Base-by-base conservation (phyloP, 2,888 invertebrate genomes). In the Polymixis flavicincta region DNA sequence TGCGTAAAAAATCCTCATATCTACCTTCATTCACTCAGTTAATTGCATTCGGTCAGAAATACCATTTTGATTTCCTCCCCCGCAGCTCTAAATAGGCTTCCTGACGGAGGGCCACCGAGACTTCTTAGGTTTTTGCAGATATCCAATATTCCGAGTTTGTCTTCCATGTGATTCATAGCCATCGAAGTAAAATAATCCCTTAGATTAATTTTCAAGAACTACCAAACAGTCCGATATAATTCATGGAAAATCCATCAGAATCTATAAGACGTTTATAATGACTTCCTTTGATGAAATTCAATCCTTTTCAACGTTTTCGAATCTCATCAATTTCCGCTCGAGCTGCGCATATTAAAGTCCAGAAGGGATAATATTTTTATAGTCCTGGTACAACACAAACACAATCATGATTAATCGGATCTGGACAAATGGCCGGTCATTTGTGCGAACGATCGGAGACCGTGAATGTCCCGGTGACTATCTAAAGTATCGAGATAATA, bases 401-500 rank as follows among this genome's bases (percentile, higher is more conserved):
- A 94, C 94, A 95, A 95, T 95, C 95, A 94, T 92, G 94, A 95
- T 94, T 96, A 96, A 96, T 96, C 96, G 95, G 95, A 96, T 96
- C 93, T 94, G 90, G 90, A 93, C 92, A 94, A 96, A 96, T 94
- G 93, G 94, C 92, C 92, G 95, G 96, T 95, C 94, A 95, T 96
- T 96, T 95, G 92, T 93, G 89, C 89, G 90, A 94, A 92, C 95
- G 95, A 94, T 94, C 93, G 92, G 90, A 92, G 92, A 92, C 92
- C 89, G 90, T 91, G 93, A 94, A 95, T 94, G 94, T 95, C 93
- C 89, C 92, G 92, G 94, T 92, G 95, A 93, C 96, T 96, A 96
- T 96, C 96, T 96, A 96, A 96, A 96, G 95, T 95, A 95, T 94
- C 93, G 95, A 96, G 96, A 96, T 96, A 96, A 96, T 96, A 93